Evolutionary conservation across 1,140 invertebrate genomes (phyloP), one percentile per base, ranked within the genome.

Genomic region (Coboldia fuscipes): DNA sequence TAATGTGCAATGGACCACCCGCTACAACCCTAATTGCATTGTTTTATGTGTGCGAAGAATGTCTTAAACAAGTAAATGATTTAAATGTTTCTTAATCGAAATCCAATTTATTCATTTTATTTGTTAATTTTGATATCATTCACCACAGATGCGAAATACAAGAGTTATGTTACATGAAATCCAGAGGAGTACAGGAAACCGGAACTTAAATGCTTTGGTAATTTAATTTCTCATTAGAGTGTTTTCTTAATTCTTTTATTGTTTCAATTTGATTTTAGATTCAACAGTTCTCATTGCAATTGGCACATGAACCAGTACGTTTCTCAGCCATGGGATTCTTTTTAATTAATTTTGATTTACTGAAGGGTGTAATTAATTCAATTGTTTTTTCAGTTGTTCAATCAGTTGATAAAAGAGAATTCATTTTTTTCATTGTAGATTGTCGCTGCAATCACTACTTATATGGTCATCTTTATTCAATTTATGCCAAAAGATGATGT

Each of bases 401-500:
- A n/a, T n/a, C n/a, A n/a, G n/a, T n/a, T n/a, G n/a, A n/a, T 5
- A 9, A 7, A 9, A 9, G 7, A 9, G 7, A 28, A 28, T 28
- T 28, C 13, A 28, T 28, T 17, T 31, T 17, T 19, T 6, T 31
- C 13, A 16, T 16, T 32, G 3, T 32, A 32, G 30, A 36, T 36
- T 13, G 18, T 36, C 15, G 35, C 35, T n/a, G 21, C 13, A 16
- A 36, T 36, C 3, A 36, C 35, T 13, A 36, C 35, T 9, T 30
- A 36, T 15, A 36, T 36, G 35, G 35, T 36, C 3, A 36, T 36
- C 7, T 36, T 36, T 14, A 36, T 36, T 16, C 35, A 36, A 21
- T 36, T 36, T 30, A 36, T 36, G 35, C 35, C 35, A n/a, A 36
- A 30, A 15, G 10, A 9, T 4, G 16, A 35, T n/a, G n/a, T n/a